Conservation (phyloP, 2,113 vertebrate genomes). For the Coreoperca whiteheadi region DNA sequence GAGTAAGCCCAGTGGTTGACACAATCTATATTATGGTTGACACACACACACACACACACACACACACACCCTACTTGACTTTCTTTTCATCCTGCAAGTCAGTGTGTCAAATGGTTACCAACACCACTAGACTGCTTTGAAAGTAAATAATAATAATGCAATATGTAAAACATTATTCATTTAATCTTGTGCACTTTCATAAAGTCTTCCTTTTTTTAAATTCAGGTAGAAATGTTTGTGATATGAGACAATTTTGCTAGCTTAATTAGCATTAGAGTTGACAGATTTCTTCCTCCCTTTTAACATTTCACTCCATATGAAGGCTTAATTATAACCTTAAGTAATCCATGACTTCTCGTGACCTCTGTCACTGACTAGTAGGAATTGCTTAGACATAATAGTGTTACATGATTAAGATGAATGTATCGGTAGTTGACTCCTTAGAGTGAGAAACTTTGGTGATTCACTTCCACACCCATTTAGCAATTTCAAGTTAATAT, state of each 20-base stretch:
- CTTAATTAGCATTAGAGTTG: not conserved
- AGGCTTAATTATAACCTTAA: not conserved
- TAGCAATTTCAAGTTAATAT: not conserved
- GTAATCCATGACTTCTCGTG: not conserved
- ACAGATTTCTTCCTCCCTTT: not conserved
- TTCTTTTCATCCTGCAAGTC: constrained; percentile 2
- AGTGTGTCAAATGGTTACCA: not conserved
- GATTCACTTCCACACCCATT: constrained; percentile 23
- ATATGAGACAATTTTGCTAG: not conserved
- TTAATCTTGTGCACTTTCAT: not conserved
- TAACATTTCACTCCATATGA: not conserved
- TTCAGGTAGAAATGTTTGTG: not conserved
- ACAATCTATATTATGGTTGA: constrained; percentile 11
- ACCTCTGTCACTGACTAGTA: not conserved
- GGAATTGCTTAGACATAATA: not conserved
- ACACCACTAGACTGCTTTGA: not conserved
- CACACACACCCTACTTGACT: not conserved
- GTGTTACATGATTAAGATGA: constrained; percentile 28
- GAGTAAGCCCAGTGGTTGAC: constrained; percentile 30
- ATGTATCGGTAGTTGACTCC: not conserved
- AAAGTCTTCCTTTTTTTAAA: not conserved
- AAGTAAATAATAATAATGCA: too few relatives aligned
- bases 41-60: constrained; percentile 6
- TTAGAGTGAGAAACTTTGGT: constrained; percentile 20
- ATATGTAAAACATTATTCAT: not conserved